Evolutionary conservation across 2,113 vertebrate species (phyloP), one percentile per base, ranked within the genome.

Genomic region (Globicephala melas): DNA sequence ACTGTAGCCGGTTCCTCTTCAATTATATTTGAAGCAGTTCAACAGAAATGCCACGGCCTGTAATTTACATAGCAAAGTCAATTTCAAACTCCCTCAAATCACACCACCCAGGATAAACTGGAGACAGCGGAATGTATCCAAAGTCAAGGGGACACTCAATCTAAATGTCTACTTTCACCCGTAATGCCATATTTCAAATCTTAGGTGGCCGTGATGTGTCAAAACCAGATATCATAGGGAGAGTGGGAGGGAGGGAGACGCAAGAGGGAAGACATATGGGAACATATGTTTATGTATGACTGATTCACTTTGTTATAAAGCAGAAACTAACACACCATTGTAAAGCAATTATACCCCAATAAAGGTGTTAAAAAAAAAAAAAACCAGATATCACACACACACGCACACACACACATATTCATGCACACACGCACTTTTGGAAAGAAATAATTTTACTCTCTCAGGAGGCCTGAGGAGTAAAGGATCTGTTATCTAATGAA

Each of bases 1-100:
- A 47, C 25, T 65, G 11, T 33, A 71, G 28, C 5, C 31, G 36
- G 60, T 79, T 53, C 10, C 2, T 93, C 25, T 60, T 89, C 26
- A 41, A 50, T 87, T 85, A 36, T 53, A 9, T 73, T 86, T 91
- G 17, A 11, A 65, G 3, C 20, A 91, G 10, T 38, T 89, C 17
- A 74, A 67, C 38, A 60, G 79, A 84, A 81, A 89, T 21, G 9
- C 20, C 18, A 41, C 31, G 17, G 5, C 1, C 44, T 93, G 0
- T 83, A 80, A 55, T 89, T 86, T 92, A 79, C 21, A 55, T 44
- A 47, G 65, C 6, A 73, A 76, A 73, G 33, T 36, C 33, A 74
- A 73, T 85, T 85, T 81, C 41, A 79, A 68, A 87, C 50, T 91
- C 50, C 20, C 23, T 67, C 8, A 68, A 73, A 71, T 41, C 25